Base-by-base conservation (phyloP, 2,113 vertebrate genomes). In the Clarias batrachus region DNA sequence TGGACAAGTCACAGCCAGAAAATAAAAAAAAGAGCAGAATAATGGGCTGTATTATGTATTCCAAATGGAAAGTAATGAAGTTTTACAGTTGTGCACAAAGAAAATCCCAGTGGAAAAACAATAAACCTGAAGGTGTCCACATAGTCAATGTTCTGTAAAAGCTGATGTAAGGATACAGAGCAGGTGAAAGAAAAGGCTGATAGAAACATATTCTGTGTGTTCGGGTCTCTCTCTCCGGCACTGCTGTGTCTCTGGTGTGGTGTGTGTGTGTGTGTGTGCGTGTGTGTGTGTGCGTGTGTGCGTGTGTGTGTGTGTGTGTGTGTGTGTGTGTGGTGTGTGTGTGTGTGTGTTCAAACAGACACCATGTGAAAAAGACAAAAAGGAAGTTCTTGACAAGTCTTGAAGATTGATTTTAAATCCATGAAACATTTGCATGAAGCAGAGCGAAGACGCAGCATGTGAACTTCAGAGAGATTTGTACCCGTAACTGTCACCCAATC, bases 171-270 rank as follows among this genome's bases (percentile, higher is more conserved):
- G n/a, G n/a, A 78, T 30, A 27, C 57, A 30, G 52, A 78, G 25
- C n/a, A 30, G 77, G 59, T 79, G 54, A n/a, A n/a, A 79, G 59
- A 59, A 79, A 79, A 59, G 77, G 14, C 77, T 79, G 77, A 79
- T 59, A 4, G 16, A 59, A 56, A 78, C 11, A 30, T 76, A 13
- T n/a, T 52, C 23, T 78, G 74, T 78, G 74, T 78, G 74, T 30
- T 56, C 48, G 56, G 7, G n/a, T n/a, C 52, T n/a, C 52, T 78
- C 52, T n/a, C 73, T 52, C 16, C 17, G 9, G 73, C 11, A 5
- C 8, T n/a, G 23, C 56, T 13, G 57, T 59, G 60, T 19, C 30
- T 33, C 19, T 23, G 21, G 30, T 33, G 30, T 33, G 7, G 11
- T 73, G 70, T 73, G 66, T 65, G 60, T 63, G 60, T 63, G 17